Evolutionary conservation across 1,140 invertebrate genomes (phyloP), one percentile per base, ranked within the genome.

Genomic region (Zophobas morio): DNA sequence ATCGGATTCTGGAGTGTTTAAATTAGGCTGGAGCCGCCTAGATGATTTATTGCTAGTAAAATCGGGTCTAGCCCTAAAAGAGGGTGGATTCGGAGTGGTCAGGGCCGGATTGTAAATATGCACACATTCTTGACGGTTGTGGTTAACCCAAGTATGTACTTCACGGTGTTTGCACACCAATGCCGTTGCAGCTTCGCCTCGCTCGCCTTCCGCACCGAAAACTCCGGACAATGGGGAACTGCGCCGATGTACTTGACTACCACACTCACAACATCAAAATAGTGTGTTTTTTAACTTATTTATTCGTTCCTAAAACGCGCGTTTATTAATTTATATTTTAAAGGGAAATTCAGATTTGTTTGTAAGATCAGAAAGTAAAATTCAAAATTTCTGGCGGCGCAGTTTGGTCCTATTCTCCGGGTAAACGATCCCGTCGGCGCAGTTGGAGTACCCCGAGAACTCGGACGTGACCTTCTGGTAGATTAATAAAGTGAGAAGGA

Each of bases 121-220:
- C 20, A 54, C 6, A 54, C 53, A 54, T 54, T 34, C 53, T 54
- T 54, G 53, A 54, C 20, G 53, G 53, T 54, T 54, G 53, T 34
- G 53, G 53, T 54, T 54, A 54, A 54, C 53, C 53, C 53, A 54
- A 54, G 49, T 51, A 51, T 54, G 53, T 54, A 54, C 53, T 54
- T 54, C 53, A 54, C 53, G 53, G 53, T 54, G 53, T 54, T 54
- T 32, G 53, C 53, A 54, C 53, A 54, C 35, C 53, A 54, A 54
- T 54, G 53, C 53, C 53, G 35, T 54, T 54, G 53, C 53, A 54
- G 32, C 32, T 20, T 20, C 32, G 53, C 33, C 35, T 54, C 53
- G 20, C 20, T 20, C 20, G 20, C 20, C 20, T 54, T 54, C 53
- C 53, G 53, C 53, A 54, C 35, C 53, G 53, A 54, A 54, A 54